These are phyloP conservation scores for Ethmia dodecea DNA, from an alignment of 2,888 invertebrate species.

Conservation along the genomic window DNA sequence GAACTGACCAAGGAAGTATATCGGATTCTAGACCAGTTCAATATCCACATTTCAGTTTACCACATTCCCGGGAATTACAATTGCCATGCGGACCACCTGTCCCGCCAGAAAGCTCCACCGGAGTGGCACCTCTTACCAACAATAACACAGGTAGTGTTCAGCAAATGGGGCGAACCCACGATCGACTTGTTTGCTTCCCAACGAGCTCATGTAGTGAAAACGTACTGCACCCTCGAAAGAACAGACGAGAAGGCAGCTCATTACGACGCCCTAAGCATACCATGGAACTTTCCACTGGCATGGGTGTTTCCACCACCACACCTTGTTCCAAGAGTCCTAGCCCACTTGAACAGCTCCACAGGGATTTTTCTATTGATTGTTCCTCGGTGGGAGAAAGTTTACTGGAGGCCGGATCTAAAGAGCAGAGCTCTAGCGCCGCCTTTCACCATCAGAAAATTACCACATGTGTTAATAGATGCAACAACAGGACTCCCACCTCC, in stretches of 20 bases:
- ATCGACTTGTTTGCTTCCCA: slow-evolving; percentile 18
- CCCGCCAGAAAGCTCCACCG: slow-evolving; percentile 9
- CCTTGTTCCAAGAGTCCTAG: slow-evolving; percentile 24
- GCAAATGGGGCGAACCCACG: slow-evolving; percentile 16
- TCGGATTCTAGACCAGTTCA: slow-evolving; percentile 2
- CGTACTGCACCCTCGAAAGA: slow-evolving; percentile 4
- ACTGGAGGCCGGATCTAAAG: slow-evolving; percentile 21
- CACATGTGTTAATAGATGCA: slow-evolving; percentile 10
- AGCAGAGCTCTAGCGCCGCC: slow-evolving; percentile 13
- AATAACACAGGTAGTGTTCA: slow-evolving; percentile 11
- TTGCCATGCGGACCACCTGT: slow-evolving; percentile 15
- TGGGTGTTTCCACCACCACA: slow-evolving; percentile 32
- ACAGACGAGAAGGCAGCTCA: not conserved
- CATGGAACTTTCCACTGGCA: slow-evolving; percentile 20
- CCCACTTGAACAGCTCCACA: slow-evolving; percentile 21
- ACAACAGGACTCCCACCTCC: slow-evolving; percentile 13
- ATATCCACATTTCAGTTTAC: slow-evolving; percentile 14
- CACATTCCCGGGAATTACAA: slow-evolving; percentile 18
- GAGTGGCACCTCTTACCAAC: slow-evolving; percentile 22
- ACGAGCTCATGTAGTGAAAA: slow-evolving; percentile 11
- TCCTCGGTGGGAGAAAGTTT: slow-evolving; percentile 8
- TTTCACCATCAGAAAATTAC: slow-evolving; percentile 10
- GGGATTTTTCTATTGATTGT: slow-evolving; percentile 10
- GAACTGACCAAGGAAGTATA: not conserved
- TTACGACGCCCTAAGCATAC: slow-evolving; percentile 24